phyloP scores from a whole-genome alignment of 2,797 vertebrate species.

The Anguilla megastoma region DNA sequence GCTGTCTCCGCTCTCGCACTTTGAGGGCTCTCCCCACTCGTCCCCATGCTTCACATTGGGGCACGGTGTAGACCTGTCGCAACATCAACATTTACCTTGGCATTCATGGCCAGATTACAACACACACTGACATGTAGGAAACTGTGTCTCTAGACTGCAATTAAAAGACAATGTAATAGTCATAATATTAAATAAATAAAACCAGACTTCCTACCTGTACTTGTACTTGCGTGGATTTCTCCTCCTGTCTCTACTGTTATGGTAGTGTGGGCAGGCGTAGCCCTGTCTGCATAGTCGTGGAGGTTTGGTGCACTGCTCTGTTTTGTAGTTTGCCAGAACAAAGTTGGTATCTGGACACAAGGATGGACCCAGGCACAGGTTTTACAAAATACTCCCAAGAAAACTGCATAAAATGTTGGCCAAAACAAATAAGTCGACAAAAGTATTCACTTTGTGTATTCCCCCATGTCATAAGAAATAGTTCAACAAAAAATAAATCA shows the following conservation, averaged over 20 bases:
- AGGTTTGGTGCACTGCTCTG: slow-evolving; percentile 90
- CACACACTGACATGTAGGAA: background rate
- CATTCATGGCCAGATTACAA: background rate
- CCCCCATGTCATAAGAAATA: background rate
- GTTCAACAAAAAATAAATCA: background rate
- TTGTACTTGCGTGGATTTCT: slow-evolving; percentile 88
- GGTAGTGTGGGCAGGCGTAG: slow-evolving; percentile 92
- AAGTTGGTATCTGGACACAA: slow-evolving; percentile 82
- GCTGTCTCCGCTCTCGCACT: slow-evolving; percentile 85
- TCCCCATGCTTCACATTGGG: slow-evolving; percentile 91
- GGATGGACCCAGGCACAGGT: background rate
- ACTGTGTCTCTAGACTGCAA: background rate
- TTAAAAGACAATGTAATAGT: background rate
- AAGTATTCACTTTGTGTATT: background rate
- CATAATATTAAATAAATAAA: background rate
- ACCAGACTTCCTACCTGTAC: slow-evolving; percentile 75
- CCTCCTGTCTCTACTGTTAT: slow-evolving; percentile 88
- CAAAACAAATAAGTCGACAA: slow-evolving; percentile 23
- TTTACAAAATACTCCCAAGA: background rate
- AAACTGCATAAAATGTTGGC: background rate
- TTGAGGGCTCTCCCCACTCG: slow-evolving; percentile 91
- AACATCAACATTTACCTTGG: background rate
- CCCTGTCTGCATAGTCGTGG: slow-evolving; percentile 93
- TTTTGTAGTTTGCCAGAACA: slow-evolving; percentile 93
- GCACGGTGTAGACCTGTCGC: slow-evolving; percentile 85